phyloP scores from a whole-genome alignment of 53 echinoderm and acorn worm species.

The Mesocentrotus franciscanus region DNA sequence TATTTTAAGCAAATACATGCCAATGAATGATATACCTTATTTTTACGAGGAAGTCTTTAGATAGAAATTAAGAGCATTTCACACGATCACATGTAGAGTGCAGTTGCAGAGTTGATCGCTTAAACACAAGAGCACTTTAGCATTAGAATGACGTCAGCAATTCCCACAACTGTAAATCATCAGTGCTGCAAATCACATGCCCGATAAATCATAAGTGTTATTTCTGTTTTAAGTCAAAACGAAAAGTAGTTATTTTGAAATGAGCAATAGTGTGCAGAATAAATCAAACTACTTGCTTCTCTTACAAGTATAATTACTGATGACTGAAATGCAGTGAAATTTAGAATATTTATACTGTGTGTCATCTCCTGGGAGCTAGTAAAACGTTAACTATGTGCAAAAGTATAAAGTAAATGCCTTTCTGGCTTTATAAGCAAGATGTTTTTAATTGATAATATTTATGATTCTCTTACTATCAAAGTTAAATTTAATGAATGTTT shows the following conservation, averaged over 20 bases:
- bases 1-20: too few relatives aligned
- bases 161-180: not conserved
- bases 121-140: not conserved
- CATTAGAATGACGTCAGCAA: not conserved
- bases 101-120: too few relatives aligned
- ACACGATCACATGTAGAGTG: not conserved
- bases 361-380: too few relatives aligned
- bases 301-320: not conserved
- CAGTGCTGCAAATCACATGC: not conserved
- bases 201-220: not conserved
- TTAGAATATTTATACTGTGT: not conserved
- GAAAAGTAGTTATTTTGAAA: not conserved
- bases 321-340: not conserved
- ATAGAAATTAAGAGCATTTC: not conserved
- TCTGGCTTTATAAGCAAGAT: too few relatives aligned
- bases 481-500: too few relatives aligned
- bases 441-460: too few relatives aligned
- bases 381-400: too few relatives aligned
- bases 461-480: too few relatives aligned
- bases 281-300: slow-evolving; percentile 12
- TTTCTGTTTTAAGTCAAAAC: not conserved
- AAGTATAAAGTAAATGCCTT: too few relatives aligned
- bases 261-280: not conserved
- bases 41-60: not conserved
- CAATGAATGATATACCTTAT: too few relatives aligned